Evolutionary conservation across 2,113 vertebrate species (phyloP), one percentile per base, ranked within the genome.

Genomic region (Corydoras sp.): DNA sequence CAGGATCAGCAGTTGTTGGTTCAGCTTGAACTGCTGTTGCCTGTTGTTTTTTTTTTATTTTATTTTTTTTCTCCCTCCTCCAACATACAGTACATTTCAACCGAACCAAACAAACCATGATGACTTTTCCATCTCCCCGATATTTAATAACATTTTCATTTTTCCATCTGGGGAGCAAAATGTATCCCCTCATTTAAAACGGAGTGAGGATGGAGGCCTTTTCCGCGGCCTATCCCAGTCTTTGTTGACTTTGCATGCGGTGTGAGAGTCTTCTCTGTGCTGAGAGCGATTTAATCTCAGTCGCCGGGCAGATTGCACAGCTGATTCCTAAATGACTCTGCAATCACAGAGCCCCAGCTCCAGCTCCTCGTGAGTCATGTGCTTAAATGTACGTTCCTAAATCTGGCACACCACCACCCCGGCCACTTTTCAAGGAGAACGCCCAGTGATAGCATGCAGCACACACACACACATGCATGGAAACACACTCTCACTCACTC

Each of bases 361-460:
- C 79, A 80, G 80, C 72, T 79, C 61, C 82, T 55, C 74, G 53
- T 84, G 85, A 85, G 77, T 87, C 85, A 86, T 68, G 58, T n/a
- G 10, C 56, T 77, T 84, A 81, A 88, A 87, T 82, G 81, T 65
- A 81, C 66, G 74, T 49, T 78, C 70, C 84, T 83, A 82, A 85
- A 86, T 86, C 79, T 73, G 81, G 62, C 65, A 75, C 65, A 74
- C 82, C 74, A 65, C 65, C 55, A 65, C 67, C 79, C 65, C n/a
- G 30, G 69, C 76, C 11, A 71, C 70, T 59, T 62, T 76, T 71
- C 64, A 30, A 29, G 79, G 79, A 77, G 64, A 78, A 84, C 83
- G 74, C 82, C 84, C 83, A 80, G 73, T 64, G 65, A 68, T 60
- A 31, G 30, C 35, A 53, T 66, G 68, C 63, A 58, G 64, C 18